Evolutionary conservation across 2,797 vertebrate genomes (phyloP), one percentile per base, ranked within the genome.

Genomic region (Nannoperca obscura): DNA sequence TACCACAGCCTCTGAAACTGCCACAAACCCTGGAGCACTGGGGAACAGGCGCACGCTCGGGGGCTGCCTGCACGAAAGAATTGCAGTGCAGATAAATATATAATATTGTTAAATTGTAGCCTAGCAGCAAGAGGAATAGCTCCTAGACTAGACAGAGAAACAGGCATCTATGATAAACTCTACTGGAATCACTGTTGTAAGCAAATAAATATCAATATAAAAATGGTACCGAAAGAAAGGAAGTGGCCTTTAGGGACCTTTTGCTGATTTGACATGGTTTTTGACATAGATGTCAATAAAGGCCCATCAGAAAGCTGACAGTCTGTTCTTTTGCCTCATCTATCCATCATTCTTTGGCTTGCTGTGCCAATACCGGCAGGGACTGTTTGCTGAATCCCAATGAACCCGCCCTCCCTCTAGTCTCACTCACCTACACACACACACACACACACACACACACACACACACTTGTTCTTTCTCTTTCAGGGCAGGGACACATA

Each of bases 1-100:
- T 47, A 88, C 79, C 63, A 98, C 91, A 62, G 94, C 95, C 81
- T 88, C 90, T 53, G 95, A 88, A 24, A 96, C 96, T 4, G 94
- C 93, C 67, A 89, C 85, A 80, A 96, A 98, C 14, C 93, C 92
- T 22, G 93, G 81, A 44, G 87, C 88, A 69, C 93, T 96, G 65
- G 96, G 94, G 85, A 99, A 99, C 65, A 99, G 91, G 57, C 93
- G 95, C 67, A 98, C 94, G 76, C 94, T 94, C 52, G 88, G 80
- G 0, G 98, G 97, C 80, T 99, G 98, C 84, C 97, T 98, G 82
- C 80, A 84, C 73, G 8, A 2, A 60, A 49, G 22, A 57, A 34
- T 20, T 1, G 55, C 30, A 68, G 17, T 62, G 20, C 11, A 60
- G 19, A 66, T 30, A 55, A 20, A 27, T 34, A 38, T 34, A 17